Conservation (phyloP, 1,140 invertebrate genomes). For the Hypsibius dujardini region DNA sequence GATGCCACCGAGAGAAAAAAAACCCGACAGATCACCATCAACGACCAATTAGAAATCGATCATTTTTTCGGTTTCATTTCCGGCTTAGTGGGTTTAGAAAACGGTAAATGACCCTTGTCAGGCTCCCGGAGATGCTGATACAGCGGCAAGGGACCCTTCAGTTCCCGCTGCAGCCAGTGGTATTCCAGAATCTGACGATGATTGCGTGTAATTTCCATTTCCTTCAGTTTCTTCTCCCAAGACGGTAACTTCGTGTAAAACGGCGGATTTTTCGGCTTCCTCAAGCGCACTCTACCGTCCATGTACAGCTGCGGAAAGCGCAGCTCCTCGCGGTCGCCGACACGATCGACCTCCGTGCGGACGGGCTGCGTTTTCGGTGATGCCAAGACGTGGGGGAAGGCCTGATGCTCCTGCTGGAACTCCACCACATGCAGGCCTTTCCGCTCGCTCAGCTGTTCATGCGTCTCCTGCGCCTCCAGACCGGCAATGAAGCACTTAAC, state of each 20-base stretch:
- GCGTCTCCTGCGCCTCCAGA: slow-evolving; percentile 66
- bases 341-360: slow-evolving; percentile 41
- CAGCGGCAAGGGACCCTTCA: neutral
- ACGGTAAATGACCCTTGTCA: neutral
- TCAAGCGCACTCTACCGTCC: slow-evolving; percentile 49
- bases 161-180: slow-evolving; percentile 14
- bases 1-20: too few relatives aligned
- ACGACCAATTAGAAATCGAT: too few relatives aligned
- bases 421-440: slow-evolving; percentile 76
- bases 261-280: slow-evolving; percentile 45
- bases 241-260: slow-evolving; percentile 48
- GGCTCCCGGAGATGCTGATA: neutral
- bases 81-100: too few relatives aligned
- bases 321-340: slow-evolving; percentile 47
- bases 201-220: slow-evolving; percentile 48
- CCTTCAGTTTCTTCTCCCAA: slow-evolving; percentile 46
- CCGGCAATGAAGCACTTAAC: slow-evolving; percentile 86
- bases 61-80: too few relatives aligned
- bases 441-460: slow-evolving; percentile 69
- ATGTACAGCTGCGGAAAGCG: slow-evolving; percentile 56
- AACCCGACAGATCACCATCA: too few relatives aligned
- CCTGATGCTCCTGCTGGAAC: slow-evolving; percentile 49
- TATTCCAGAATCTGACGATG: slow-evolving; percentile 41
- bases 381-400: slow-evolving; percentile 64
- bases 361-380: slow-evolving; percentile 44